Conservation (phyloP, 2,113 vertebrate species). For the Quiscalus mexicanus region DNA sequence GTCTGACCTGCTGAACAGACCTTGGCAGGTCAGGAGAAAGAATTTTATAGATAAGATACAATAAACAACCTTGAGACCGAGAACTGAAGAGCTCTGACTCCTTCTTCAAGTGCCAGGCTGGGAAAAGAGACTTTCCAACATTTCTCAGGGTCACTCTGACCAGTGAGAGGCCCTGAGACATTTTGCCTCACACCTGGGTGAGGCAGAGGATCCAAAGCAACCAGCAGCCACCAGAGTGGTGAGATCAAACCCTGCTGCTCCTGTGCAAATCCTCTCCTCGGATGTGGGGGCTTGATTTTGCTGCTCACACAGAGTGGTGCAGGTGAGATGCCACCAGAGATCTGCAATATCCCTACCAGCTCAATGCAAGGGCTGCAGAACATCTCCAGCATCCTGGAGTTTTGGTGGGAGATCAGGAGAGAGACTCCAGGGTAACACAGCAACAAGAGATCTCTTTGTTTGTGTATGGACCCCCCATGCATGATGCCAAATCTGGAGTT, state of each 20-base stretch:
- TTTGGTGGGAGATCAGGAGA: neutral
- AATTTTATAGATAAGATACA: too few species aligned
- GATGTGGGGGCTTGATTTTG: neutral
- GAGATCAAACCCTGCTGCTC: neutral
- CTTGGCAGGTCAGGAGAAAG: too few species aligned
- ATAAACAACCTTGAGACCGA: too few species aligned
- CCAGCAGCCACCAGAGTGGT: neutral
- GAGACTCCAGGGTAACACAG: neutral
- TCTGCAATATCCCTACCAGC: neutral
- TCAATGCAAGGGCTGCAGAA: neutral
- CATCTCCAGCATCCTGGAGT: neutral
- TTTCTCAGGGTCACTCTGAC: too few species aligned
- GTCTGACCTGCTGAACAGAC: too few species aligned
- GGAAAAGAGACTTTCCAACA: too few species aligned
- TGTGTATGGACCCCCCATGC: neutral
- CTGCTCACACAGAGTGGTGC: neutral
- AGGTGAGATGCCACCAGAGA: neutral
- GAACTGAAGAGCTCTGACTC: too few species aligned
- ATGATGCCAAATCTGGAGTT: neutral
- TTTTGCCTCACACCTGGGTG: neutral
- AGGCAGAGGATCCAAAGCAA: neutral
- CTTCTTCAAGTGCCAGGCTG: too few species aligned
- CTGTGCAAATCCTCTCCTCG: neutral
- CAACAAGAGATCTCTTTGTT: neutral
- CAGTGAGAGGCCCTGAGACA: too few species aligned